Conservation (phyloP, 2,113 vertebrate species). For the Microcebus griseorufus region DNA sequence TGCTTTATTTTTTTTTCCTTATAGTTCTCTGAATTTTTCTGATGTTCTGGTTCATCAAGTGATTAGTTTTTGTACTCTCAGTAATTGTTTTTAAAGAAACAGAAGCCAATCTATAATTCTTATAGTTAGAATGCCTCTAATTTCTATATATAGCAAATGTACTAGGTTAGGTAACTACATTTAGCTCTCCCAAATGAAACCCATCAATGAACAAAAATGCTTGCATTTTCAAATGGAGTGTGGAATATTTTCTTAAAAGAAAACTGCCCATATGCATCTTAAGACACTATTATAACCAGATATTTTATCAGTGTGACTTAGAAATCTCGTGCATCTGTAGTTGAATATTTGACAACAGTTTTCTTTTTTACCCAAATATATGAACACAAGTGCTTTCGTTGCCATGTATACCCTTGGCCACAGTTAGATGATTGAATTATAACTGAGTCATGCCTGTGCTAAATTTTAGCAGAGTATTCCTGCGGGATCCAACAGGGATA, state of each 20-base stretch:
- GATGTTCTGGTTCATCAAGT: background rate
- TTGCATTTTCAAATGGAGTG: slow-evolving; percentile 1
- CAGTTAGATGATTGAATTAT: slow-evolving; percentile 69
- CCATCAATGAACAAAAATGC: background rate
- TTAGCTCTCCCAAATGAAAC: background rate
- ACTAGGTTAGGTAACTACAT: background rate
- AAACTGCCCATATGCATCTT: slow-evolving; percentile 57
- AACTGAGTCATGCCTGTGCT: slow-evolving; percentile 68
- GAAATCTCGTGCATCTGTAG: slow-evolving; percentile 51
- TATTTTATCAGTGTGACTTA: slow-evolving; percentile 61
- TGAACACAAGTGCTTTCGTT: slow-evolving; percentile 61
- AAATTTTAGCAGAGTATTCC: slow-evolving; percentile 71
- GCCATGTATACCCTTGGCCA: slow-evolving; percentile 61
- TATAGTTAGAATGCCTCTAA: background rate
- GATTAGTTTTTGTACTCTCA: background rate
- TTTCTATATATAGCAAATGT: background rate
- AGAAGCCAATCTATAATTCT: background rate
- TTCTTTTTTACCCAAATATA: slow-evolving; percentile 58
- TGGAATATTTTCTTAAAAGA: slow-evolving; percentile 54
- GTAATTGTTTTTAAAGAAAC: background rate
- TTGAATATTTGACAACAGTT: slow-evolving; percentile 32
- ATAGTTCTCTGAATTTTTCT: background rate
- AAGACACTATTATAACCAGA: slow-evolving; percentile 47
- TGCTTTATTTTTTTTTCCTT: background rate
- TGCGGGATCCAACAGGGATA: slow-evolving; percentile 76